Evolutionary conservation across 2,113 vertebrate genomes (phyloP).

Genomic region (Notothenia rossii): DNA sequence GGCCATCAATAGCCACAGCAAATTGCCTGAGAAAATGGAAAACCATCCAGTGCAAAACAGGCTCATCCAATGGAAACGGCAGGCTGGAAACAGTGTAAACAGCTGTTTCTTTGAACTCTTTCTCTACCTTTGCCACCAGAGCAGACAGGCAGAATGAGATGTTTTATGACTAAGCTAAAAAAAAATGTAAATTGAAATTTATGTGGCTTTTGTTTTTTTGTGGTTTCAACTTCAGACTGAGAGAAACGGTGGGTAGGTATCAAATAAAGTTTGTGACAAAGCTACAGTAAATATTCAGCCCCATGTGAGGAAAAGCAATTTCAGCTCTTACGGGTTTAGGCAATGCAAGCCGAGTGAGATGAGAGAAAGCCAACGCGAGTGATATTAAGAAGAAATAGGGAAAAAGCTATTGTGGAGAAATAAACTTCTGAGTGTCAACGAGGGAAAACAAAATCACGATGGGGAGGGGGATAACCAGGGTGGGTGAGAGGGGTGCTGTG

Average conservation of each 20-base stretch:
- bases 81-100: conserved; percentile 59
- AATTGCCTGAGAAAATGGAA: conserved; percentile 65
- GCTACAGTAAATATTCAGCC: conserved; percentile 34
- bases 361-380: conserved; percentile 46
- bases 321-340: conserved; percentile 46
- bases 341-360: conserved; percentile 44
- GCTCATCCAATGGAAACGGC: conserved; percentile 55
- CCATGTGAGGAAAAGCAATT: conserved; percentile 63
- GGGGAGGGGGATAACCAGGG: conserved; percentile 16
- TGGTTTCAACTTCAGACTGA: conserved; percentile 21
- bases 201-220: conserved; percentile 10
- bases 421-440: conserved; percentile 43
- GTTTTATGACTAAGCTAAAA: conserved; percentile 37
- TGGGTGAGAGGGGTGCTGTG: conserved; percentile 15
- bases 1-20: conserved; percentile 38
- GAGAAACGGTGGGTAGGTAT: conserved; percentile 20
- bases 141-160: conserved; percentile 19
- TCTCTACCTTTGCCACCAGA: conserved; percentile 3
- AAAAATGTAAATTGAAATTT: conserved; percentile 38
- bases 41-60: conserved; percentile 45
- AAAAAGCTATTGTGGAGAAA: conserved; percentile 39
- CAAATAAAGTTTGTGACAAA: conserved; percentile 57
- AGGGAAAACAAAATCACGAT: conserved; percentile 45
- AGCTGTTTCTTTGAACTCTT: conserved; percentile 46
- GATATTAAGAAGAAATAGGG: conserved; percentile 50